These are phyloP conservation scores for Pogonomyrmex californicus DNA, from an alignment of 1,140 invertebrate species.

Conservation along the genomic window DNA sequence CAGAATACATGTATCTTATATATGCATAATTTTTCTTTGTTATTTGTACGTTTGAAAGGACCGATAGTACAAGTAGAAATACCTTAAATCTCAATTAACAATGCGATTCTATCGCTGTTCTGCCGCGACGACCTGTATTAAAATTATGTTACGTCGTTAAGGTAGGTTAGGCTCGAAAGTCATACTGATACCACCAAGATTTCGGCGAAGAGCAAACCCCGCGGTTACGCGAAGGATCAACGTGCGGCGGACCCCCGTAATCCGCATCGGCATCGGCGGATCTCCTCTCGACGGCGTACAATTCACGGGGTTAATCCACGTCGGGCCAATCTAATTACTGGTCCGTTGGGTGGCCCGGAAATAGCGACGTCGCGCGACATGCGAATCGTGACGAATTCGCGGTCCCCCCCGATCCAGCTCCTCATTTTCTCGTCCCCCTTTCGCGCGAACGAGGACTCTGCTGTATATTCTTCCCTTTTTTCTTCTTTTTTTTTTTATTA, in stretches of 20 bases:
- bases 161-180: conserved; percentile 23
- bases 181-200: conserved; percentile 14
- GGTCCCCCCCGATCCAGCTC: neutral
- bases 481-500: too few relatives aligned
- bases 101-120: neutral
- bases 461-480: neutral
- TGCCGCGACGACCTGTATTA: neutral
- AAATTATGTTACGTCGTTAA: neutral
- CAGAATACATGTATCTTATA: neutral
- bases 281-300: neutral
- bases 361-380: neutral
- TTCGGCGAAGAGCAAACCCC: neutral
- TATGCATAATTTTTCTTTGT: neutral
- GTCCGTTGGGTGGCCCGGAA: conserved; percentile 7
- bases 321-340: conserved; percentile 20
- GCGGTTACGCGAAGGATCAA: neutral
- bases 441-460: neutral
- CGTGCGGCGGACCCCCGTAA: neutral
- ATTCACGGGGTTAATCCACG: neutral
- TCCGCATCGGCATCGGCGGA: neutral
- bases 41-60: neutral
- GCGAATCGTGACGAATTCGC: conserved; percentile 11
- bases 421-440: neutral
- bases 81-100: neutral
- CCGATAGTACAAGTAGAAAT: neutral